Base-by-base conservation (phyloP, 2,113 vertebrate genomes). In the Coturnix japonica region DNA sequence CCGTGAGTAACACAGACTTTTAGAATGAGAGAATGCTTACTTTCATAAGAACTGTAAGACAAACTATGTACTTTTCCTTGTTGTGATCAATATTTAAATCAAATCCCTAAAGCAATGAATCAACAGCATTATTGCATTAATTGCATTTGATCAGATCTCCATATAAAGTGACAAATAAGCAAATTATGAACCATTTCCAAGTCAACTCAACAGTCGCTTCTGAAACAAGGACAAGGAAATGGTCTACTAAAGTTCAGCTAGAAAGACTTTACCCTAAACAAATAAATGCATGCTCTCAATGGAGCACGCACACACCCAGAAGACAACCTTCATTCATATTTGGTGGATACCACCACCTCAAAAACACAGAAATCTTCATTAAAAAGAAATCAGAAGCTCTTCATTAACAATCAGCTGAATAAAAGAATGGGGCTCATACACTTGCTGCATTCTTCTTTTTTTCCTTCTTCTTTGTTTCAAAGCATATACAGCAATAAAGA, bases 91-190 rank as follows among this genome's bases (percentile, higher is more conserved):
- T 63, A 65, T 39, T 73, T 80, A 83, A 65, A 60, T 64, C 11
- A 81, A 91, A 79, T 85, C 59, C 25, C n/a, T 47, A 82, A 90
- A 49, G 33, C 69, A 93, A 70, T 47, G 18, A 81, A 81, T 63
- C 57, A 70, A 66, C 16, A 57, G 13, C 0, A 0, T 83, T 77
- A 77, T 21, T 85, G 21, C 12, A 85, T 60, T 73, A 76, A 92
- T 88, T 18, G 26, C 11, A 51, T 66, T 69, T 88, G 35, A 85
- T 82, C 76, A 82, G 39, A 76, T 37, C 35, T n/a, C 30, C 54
- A 93, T 74, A 80, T 6, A n/a, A 67, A 26, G 49, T 26, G 35
- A 65, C 11, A 80, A 0, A 1, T 31, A 72, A 87, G 37, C 35
- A 85, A 60, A 44, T 61, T 5, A 64, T 30, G 33, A 88, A 66